A percentile compares a stretch with the other conserved stretches of the same genome.
Conservation (phyloP, 2,888 invertebrate species). For the Callimorpha dominula region DNA sequence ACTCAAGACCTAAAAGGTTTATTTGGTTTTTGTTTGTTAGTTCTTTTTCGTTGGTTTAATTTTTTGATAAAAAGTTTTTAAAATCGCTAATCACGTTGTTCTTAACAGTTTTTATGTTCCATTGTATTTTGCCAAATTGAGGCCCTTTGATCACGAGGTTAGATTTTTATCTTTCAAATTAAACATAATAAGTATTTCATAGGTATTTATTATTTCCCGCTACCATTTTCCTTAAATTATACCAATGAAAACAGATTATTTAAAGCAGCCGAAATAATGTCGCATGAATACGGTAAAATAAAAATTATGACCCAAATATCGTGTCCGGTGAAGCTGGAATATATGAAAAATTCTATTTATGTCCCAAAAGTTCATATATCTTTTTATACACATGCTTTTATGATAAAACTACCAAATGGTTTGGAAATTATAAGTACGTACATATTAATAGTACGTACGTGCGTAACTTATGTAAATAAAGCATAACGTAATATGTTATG, state of each 20-base stretch:
- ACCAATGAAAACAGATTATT: slow-evolving; percentile 32
- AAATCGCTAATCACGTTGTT: too few species aligned
- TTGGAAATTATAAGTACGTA: neutral
- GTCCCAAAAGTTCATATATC: neutral
- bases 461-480: too few species aligned
- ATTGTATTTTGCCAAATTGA: too few species aligned
- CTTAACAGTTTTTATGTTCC: too few species aligned
- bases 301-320: slow-evolving; percentile 41
- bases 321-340: slow-evolving; percentile 27
- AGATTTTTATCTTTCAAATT: neutral
- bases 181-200: neutral
- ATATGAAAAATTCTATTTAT: slow-evolving; percentile 35
- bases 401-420: neutral
- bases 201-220: neutral
- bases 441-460: too few species aligned
- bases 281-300: slow-evolving; percentile 31
- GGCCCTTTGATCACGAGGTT: too few species aligned
- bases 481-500: too few species aligned
- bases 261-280: slow-evolving; percentile 22
- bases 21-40: too few species aligned
- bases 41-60: too few species aligned
- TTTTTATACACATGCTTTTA: neutral
- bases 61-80: too few species aligned
- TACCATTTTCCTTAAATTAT: slow-evolving; percentile 7
- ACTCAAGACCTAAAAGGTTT: too few species aligned